A percentile compares a stretch with the other conserved stretches of the same genome.
phyloP scores from a whole-genome alignment of 2,888 invertebrate species.

The Oscheius onirici region DNA sequence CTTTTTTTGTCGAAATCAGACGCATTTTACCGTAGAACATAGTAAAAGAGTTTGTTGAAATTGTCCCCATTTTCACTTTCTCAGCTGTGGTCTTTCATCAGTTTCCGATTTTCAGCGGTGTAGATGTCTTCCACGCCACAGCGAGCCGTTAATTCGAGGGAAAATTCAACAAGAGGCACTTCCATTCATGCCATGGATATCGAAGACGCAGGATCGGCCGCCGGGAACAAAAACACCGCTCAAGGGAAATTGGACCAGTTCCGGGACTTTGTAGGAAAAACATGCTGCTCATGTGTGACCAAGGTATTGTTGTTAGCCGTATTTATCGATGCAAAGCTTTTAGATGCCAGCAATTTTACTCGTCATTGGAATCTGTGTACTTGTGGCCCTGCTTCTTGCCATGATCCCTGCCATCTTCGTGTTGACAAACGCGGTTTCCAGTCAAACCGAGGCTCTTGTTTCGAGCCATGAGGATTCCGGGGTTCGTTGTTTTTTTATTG shows the following conservation, averaged over 20 bases:
- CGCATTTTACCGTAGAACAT: no score
- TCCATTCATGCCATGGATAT: neutral
- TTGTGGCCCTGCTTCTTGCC: conserved; percentile 30
- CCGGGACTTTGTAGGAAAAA: conserved; percentile 15
- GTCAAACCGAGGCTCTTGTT: conserved; percentile 22
- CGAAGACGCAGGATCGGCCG: neutral
- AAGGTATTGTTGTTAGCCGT: neutral
- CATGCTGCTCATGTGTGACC: conserved; percentile 30
- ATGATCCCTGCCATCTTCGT: conserved; percentile 32
- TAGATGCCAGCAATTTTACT: conserved; percentile 35
- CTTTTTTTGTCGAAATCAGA: no score
- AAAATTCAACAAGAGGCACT: no score
- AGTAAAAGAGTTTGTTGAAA: no score
- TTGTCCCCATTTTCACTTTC: no score
- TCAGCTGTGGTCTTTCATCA: no score
- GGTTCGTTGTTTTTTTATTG: neutral
- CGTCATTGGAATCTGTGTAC: conserved; percentile 18
- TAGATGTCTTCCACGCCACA: no score
- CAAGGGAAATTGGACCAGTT: conserved; percentile 19
- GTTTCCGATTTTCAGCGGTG: no score
- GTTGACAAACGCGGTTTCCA: conserved; percentile 23
- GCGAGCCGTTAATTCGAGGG: no score
- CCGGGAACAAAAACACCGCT: neutral
- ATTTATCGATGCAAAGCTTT: neutral
- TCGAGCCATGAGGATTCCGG: conserved; percentile 2